Evolutionary conservation across 2,113 vertebrate species (phyloP).

Genomic region (Poeciliopsis occidentalis): DNA sequence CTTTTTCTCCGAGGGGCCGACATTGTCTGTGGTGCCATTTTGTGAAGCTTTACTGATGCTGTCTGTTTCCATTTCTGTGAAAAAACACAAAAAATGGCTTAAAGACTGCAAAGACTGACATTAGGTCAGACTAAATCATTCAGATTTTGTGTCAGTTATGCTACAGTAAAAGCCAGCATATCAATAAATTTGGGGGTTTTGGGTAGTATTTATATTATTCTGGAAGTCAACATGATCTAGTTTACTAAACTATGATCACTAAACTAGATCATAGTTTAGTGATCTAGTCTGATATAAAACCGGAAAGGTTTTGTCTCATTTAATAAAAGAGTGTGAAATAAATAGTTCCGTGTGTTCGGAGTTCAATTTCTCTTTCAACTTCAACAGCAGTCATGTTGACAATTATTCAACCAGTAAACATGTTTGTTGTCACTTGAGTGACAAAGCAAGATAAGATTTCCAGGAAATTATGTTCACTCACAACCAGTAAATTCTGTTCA

Average conservation of each 20-base stretch:
- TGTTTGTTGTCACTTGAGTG: background rate
- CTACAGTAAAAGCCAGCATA: background rate
- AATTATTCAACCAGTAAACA: background rate
- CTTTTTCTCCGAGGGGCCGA: constrained; percentile 15
- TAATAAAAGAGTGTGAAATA: too few relatives aligned
- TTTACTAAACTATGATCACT: too few relatives aligned
- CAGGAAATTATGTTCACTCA: rapidly evolving
- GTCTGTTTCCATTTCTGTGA: constrained; percentile 42
- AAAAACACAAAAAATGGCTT: background rate
- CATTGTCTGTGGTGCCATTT: constrained; percentile 35
- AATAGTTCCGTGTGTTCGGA: too few relatives aligned
- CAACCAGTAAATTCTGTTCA: background rate
- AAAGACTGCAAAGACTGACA: background rate
- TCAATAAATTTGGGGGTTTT: background rate
- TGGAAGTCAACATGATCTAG: too few relatives aligned
- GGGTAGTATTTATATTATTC: background rate
- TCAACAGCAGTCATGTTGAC: background rate
- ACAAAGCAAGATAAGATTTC: background rate
- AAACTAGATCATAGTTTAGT: too few relatives aligned
- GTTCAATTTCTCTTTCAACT: background rate
- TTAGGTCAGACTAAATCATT: too few relatives aligned
- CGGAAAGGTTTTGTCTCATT: too few relatives aligned
- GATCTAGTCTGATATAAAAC: too few relatives aligned
- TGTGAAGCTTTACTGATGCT: constrained; percentile 32
- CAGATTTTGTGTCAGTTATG: too few relatives aligned